Evolutionary conservation across 1,140 invertebrate genomes (phyloP).

Genomic region (Lasioglossum albipes): DNA sequence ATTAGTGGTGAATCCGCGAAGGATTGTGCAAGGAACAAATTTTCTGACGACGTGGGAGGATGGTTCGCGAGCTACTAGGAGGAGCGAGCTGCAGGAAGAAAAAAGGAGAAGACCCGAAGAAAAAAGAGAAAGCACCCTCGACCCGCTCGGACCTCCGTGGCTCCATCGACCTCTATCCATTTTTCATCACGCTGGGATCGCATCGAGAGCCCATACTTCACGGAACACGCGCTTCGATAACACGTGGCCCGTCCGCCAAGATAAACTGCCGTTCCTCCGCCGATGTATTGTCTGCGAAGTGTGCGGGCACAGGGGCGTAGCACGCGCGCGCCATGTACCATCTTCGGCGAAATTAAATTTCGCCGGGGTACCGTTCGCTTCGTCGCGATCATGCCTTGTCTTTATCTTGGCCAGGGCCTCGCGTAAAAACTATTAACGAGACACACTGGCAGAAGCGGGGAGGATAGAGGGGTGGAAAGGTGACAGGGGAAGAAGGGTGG

Average conservation of each 20-base stretch:
- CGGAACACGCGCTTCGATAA: conserved; percentile 27
- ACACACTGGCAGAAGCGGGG: conserved; percentile 5
- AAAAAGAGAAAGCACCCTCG: neutral
- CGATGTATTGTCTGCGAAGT: neutral
- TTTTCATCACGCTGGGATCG: conserved; percentile 3
- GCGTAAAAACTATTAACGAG: conserved; percentile 54
- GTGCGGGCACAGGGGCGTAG: neutral
- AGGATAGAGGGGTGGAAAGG: neutral
- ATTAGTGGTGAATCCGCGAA: no score
- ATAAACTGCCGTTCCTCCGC: neutral
- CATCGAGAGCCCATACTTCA: neutral
- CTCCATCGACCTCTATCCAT: conserved; percentile 15
- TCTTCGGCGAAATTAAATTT: conserved; percentile 18
- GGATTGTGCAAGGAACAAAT: no score
- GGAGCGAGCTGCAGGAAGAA: neutral
- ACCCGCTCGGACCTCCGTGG: neutral
- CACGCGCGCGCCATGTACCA: neutral
- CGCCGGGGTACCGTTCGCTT: conserved; percentile 1
- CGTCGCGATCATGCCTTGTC: conserved; percentile 25
- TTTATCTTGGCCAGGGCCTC: conserved; percentile 19
- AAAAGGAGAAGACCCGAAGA: no score
- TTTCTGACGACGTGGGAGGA: no score
- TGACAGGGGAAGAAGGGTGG: no score
- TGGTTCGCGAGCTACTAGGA: no score
- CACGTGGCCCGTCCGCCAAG: conserved; percentile 20